Evolutionary conservation across 1,140 invertebrate genomes (phyloP).

Genomic region (Nebria ingens): DNA sequence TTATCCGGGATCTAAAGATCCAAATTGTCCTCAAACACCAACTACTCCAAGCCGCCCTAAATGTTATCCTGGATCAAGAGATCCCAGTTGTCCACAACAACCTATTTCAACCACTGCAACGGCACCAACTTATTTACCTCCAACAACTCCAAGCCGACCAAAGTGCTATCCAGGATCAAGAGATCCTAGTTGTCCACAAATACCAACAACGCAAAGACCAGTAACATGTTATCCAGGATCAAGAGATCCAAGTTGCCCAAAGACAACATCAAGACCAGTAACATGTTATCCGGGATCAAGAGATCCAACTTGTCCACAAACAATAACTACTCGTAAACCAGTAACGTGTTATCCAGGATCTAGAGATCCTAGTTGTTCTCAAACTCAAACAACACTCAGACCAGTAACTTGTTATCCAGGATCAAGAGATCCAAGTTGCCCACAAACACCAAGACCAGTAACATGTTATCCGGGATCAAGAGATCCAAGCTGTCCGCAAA

Average conservation of each 20-base stretch:
- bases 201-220: conserved; percentile 9
- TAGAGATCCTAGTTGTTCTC: too few relatives aligned
- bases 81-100: not conserved
- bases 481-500: too few relatives aligned
- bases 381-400: conserved; percentile 17
- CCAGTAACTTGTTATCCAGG: too few relatives aligned
- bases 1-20: too few relatives aligned
- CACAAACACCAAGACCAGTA: too few relatives aligned
- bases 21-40: too few relatives aligned
- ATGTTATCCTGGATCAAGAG: not conserved
- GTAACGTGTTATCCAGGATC: not conserved
- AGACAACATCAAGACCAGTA: conserved; percentile 8
- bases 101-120: too few relatives aligned
- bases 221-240: conserved; percentile 31
- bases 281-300: conserved; percentile 14
- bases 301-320: conserved; percentile 34
- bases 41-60: too few relatives aligned
- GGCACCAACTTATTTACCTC: conserved; percentile 29
- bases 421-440: too few relatives aligned
- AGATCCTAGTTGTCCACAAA: conserved; percentile 21
- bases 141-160: conserved; percentile 26
- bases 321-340: not conserved
- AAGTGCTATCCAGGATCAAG: conserved; percentile 32
- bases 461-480: too few relatives aligned
- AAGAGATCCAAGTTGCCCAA: conserved; percentile 34